Evolutionary conservation across 2,797 vertebrate species (phyloP), one percentile per base, ranked within the genome.

Genomic region (Acridotheres tristis): DNA sequence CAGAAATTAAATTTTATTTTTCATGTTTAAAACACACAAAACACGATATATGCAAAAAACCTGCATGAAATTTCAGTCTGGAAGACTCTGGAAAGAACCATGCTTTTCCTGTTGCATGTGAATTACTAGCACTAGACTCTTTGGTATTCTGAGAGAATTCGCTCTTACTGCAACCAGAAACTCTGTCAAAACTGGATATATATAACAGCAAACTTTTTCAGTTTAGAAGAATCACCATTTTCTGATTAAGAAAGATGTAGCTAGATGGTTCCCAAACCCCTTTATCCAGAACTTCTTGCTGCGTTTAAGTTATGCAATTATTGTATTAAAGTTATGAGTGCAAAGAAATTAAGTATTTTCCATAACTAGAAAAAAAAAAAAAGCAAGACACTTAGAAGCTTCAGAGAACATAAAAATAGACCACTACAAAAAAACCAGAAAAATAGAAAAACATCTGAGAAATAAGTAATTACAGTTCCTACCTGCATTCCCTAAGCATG

Each of bases 401-500:
- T 87, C 57, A 90, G 22, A 71, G 6, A 76, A 65, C 8, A 85
- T 1, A 76, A 38, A 89, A 88, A 73, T 1, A 59, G 26, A 81
- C 9, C 26, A 42, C 40, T 73, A 38, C 58, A 13, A 85, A 88
- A 85, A 72, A 51, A 10, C 6, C 6, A 45, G 40, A 71, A 51
- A 62, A 42, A 50, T 8, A 5, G 7, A 38, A 85, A 85, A 88
- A 48, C 9, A 86, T 26, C 34, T 48, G 30, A 95, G 61, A 85
- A 91, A 84, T 34, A 83, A 85, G 22, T 83, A 55, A 78, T 48
- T 47, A 55, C 14, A 54, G 21, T 40, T 95, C 93, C 79, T 95
- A 96, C 96, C 95, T 96, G 89, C 95, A 96, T 96, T 91, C 93
- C 92, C 90, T 82, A 94, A 88, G 53, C 76, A 88, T 30, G 0